Evolutionary conservation across 2,888 invertebrate species (phyloP).

Genomic region (Pherbina coryleti): DNA sequence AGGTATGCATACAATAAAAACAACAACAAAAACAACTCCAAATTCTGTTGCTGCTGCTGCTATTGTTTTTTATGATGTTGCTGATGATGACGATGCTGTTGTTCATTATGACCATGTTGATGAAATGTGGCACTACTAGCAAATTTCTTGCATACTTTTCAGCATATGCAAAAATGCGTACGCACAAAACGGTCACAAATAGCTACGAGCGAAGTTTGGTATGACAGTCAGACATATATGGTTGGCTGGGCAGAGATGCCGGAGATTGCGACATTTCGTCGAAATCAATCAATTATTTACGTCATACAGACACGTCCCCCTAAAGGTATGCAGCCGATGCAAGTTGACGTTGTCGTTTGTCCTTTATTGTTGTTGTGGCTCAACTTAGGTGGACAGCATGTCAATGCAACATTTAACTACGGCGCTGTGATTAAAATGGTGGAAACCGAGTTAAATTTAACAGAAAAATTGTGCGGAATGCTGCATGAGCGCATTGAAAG

Average conservation of each 20-base stretch:
- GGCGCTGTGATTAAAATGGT: slow-evolving; percentile 17
- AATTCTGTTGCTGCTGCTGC: background rate
- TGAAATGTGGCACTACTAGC: background rate
- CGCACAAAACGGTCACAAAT: background rate
- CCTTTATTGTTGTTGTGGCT: background rate
- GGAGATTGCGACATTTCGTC: background rate
- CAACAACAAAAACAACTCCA: background rate
- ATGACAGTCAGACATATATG: background rate
- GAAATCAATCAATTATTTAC: slow-evolving; percentile 27
- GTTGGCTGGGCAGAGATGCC: background rate
- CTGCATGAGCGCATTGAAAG: too few relatives aligned
- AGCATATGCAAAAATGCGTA: slow-evolving; percentile 1
- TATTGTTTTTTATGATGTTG: background rate
- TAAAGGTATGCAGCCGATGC: slow-evolving; percentile 9
- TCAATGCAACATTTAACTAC: background rate
- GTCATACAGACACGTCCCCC: background rate
- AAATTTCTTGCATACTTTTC: slow-evolving; percentile 18
- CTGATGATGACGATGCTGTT: background rate
- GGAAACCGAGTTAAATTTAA: slow-evolving; percentile 27
- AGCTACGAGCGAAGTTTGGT: background rate
- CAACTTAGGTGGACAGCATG: background rate
- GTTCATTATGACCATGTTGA: background rate
- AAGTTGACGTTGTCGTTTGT: background rate
- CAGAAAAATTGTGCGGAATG: slow-evolving; percentile 13
- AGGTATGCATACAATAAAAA: slow-evolving; percentile 12